These are phyloP conservation scores for Thymelicus acteon DNA, from an alignment of 2,888 invertebrate species.

Conservation along the genomic window DNA sequence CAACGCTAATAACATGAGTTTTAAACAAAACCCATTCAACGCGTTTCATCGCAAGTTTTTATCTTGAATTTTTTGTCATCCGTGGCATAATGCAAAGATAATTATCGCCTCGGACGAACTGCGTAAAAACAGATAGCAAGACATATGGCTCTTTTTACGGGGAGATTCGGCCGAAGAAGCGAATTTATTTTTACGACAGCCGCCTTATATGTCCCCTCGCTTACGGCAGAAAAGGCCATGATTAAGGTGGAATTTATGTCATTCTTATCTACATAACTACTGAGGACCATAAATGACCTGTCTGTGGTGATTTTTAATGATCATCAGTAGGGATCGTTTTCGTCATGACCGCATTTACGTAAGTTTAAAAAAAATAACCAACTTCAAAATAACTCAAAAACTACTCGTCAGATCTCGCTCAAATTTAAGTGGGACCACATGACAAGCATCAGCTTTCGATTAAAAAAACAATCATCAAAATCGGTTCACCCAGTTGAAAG, in stretches of 20 bases:
- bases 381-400: too few relatives aligned
- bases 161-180: constrained; percentile 46
- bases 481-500: too few relatives aligned
- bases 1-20: neutral
- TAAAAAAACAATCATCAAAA: too few relatives aligned
- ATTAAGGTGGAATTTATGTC: constrained; percentile 41
- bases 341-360: too few relatives aligned
- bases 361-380: too few relatives aligned
- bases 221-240: constrained; percentile 33
- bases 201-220: constrained; percentile 43
- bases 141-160: constrained; percentile 34
- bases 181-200: constrained; percentile 46
- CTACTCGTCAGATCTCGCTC: too few relatives aligned
- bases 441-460: too few relatives aligned
- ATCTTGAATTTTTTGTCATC: constrained; percentile 26
- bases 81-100: constrained; percentile 34
- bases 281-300: constrained; percentile 4
- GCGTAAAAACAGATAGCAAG: constrained; percentile 33
- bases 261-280: constrained; percentile 39
- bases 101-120: constrained; percentile 30
- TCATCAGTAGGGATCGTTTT: neutral
- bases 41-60: constrained; percentile 19
- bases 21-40: constrained; percentile 12
- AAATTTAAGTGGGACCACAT: too few relatives aligned
- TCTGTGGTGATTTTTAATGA: constrained; percentile 27